These are phyloP conservation scores for Dicrostonyx torquatus DNA, from an alignment of 2,797 vertebrate genomes.

Conservation along the genomic window DNA sequence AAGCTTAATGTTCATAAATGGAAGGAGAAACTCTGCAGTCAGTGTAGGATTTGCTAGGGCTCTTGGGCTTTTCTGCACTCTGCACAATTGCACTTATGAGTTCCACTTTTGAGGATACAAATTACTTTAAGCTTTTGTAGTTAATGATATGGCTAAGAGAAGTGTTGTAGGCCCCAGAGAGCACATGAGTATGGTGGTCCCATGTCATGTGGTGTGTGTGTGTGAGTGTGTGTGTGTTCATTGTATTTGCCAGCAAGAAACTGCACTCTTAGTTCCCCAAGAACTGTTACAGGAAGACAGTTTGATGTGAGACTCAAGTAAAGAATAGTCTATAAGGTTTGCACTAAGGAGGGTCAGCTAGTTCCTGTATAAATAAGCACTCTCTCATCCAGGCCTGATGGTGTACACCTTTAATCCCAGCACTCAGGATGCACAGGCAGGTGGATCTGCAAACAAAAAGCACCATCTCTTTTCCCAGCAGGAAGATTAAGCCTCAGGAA, in stretches of 20 bases:
- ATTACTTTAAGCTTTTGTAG: background rate
- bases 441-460: background rate
- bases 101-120: background rate
- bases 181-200: background rate
- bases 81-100: background rate
- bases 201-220: background rate
- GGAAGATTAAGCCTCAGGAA: background rate
- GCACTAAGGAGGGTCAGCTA: background rate
- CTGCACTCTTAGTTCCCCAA: background rate
- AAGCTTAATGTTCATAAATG: background rate
- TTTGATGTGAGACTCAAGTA: background rate
- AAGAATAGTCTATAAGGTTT: background rate
- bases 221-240: too few species aligned
- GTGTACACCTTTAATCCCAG: background rate
- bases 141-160: background rate
- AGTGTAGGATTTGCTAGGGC: background rate
- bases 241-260: background rate
- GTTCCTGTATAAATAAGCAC: background rate
- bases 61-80: background rate
- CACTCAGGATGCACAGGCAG: background rate
- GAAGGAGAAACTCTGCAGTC: background rate
- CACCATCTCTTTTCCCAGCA: background rate
- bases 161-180: background rate
- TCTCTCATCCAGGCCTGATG: background rate
- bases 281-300: background rate